These are phyloP conservation scores for Rattus rattus DNA, from an alignment of 2,113 vertebrate species.

Conservation along the genomic window DNA sequence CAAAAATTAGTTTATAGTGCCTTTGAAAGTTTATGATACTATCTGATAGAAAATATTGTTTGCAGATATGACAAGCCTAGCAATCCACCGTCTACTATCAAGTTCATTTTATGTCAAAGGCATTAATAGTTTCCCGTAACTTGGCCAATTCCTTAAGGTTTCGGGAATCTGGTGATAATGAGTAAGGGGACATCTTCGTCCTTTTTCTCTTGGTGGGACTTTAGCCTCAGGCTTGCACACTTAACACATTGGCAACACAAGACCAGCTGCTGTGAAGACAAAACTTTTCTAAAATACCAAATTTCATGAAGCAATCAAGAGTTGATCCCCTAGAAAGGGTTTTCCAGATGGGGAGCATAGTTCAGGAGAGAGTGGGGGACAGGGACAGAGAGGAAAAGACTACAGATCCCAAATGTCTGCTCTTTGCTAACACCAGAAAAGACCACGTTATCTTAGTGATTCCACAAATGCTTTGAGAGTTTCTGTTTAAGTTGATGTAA, in stretches of 20 bases:
- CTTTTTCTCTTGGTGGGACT: neutral
- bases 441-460: neutral
- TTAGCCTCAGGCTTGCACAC: neutral
- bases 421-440: constrained; percentile 24
- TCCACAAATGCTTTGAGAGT: constrained; percentile 10
- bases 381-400: neutral
- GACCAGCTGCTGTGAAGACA: neutral
- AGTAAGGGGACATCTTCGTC: constrained; percentile 3
- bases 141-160: neutral
- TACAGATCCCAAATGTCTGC: neutral
- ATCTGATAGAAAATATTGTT: constrained; percentile 7
- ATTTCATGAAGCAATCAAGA: constrained; percentile 28
- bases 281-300: constrained; percentile 13
- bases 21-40: neutral
- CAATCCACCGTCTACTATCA: constrained; percentile 14
- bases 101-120: neutral
- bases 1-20: neutral
- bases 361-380: neutral
- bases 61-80: neutral
- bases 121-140: neutral
- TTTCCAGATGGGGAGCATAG: neutral
- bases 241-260: neutral
- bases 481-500: neutral
- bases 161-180: neutral
- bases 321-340: neutral